Conservation (phyloP, 1,140 invertebrate species). For the Cyclargus thomasi region DNA sequence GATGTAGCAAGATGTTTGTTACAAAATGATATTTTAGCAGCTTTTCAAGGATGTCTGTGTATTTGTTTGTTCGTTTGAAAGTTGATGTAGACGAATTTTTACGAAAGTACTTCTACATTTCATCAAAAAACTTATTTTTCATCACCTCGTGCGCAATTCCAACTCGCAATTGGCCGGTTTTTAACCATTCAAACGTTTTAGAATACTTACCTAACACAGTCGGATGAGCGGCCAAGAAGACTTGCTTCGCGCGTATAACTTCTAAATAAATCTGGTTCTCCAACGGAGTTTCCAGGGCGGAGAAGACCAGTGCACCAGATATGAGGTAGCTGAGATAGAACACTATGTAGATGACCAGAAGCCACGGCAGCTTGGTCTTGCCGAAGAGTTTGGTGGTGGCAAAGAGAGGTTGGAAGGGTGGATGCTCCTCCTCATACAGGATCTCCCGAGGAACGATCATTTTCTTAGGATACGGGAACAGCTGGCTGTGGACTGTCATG, state of each 20-base stretch:
- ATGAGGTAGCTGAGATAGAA: constrained; percentile 84
- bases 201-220: constrained; percentile 70
- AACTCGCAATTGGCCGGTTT: too few relatives aligned
- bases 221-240: constrained; percentile 77
- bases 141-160: too few relatives aligned
- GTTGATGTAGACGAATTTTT: too few relatives aligned
- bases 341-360: constrained; percentile 75
- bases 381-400: constrained; percentile 59
- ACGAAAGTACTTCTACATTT: too few relatives aligned
- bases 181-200: neutral
- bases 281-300: constrained; percentile 82
- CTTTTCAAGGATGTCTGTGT: too few relatives aligned
- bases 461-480: constrained; percentile 60
- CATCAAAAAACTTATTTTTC: too few relatives aligned
- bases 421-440: constrained; percentile 61
- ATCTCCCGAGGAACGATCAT: constrained; percentile 56
- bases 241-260: constrained; percentile 72
- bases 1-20: too few relatives aligned
- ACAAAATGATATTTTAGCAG: too few relatives aligned
- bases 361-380: constrained; percentile 63
- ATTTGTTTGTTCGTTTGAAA: too few relatives aligned
- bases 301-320: constrained; percentile 85
- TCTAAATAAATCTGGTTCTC: constrained; percentile 77
- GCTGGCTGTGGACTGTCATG: constrained; percentile 65
- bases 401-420: constrained; percentile 55